These are phyloP conservation scores for Hylaea fasciaria DNA, from an alignment of 2,888 invertebrate genomes.

Conservation along the genomic window DNA sequence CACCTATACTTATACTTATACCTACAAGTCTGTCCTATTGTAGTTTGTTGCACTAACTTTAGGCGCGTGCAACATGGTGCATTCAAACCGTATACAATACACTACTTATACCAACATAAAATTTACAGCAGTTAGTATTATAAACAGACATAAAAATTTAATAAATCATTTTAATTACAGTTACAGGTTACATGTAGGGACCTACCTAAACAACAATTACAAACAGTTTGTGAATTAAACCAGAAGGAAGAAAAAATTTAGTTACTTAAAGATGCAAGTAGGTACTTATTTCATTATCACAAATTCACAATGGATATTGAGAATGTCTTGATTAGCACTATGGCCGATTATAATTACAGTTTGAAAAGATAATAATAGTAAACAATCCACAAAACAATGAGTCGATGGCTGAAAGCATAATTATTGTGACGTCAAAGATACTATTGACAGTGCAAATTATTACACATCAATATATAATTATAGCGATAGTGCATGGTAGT, in stretches of 20 bases:
- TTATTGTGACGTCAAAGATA: slow-evolving; percentile 11
- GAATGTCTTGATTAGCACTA: slow-evolving; percentile 9
- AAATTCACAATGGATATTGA: slow-evolving; percentile 3
- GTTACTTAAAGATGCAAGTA: too few species aligned
- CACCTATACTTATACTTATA: slow-evolving; percentile 36
- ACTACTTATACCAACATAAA: neutral
- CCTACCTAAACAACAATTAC: too few species aligned
- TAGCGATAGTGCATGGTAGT: too few species aligned
- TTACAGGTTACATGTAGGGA: too few species aligned
- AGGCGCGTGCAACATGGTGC: neutral
- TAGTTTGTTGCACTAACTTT: slow-evolving; percentile 67
- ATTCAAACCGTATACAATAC: too few species aligned
- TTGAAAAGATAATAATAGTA: slow-evolving; percentile 21
- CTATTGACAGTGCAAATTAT: slow-evolving; percentile 7
- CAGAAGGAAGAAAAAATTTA: neutral
- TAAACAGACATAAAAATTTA: too few species aligned
- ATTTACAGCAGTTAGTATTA: too few species aligned
- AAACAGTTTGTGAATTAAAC: too few species aligned
- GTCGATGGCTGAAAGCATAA: neutral
- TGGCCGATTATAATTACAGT: slow-evolving; percentile 17
- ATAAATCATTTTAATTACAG: too few species aligned
- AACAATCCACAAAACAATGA: slow-evolving; percentile 38
- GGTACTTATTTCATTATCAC: slow-evolving; percentile 10
- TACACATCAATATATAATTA: neutral
- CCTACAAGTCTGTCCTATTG: slow-evolving; percentile 43